Evolutionary conservation across 2,888 invertebrate species (phyloP).

Genomic region (Sphecodes monilicornis): DNA sequence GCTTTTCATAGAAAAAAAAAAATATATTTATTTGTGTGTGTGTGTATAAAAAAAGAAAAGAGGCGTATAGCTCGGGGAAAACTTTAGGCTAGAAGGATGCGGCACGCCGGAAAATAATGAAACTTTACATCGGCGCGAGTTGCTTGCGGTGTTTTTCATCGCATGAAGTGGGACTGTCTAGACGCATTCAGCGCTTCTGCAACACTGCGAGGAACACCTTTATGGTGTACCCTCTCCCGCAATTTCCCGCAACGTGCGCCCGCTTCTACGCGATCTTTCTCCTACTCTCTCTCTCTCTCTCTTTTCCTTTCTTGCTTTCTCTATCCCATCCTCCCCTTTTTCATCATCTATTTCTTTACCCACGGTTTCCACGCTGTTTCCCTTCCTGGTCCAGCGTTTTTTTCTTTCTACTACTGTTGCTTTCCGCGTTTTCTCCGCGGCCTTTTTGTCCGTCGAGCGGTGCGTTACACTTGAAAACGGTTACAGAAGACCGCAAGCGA

Average conservation of each 20-base stretch:
- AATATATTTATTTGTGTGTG: background rate
- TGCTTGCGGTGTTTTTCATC: constrained; percentile 77
- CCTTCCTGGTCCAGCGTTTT: background rate
- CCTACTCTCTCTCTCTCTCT: constrained; percentile 38
- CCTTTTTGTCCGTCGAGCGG: constrained; percentile 48
- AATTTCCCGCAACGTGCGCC: constrained; percentile 61
- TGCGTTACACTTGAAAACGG: constrained; percentile 54
- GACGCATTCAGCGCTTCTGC: constrained; percentile 78
- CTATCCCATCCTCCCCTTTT: background rate
- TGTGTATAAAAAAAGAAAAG: constrained; percentile 10
- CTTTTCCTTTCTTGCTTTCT: constrained; percentile 6
- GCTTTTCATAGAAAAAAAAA: constrained; percentile 3
- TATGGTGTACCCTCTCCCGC: constrained; percentile 61
- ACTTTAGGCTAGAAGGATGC: constrained; percentile 47
- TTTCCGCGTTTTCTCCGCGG: constrained; percentile 32
- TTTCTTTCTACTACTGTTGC: background rate
- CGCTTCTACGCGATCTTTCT: background rate
- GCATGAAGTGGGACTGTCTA: constrained; percentile 81
- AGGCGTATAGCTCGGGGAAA: constrained; percentile 10
- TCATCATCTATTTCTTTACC: constrained; percentile 13
- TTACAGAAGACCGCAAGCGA: constrained; percentile 31
- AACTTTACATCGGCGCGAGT: constrained; percentile 71
- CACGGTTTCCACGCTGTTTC: constrained; percentile 13
- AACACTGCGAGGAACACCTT: constrained; percentile 72
- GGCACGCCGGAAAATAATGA: constrained; percentile 68